Base-by-base conservation (phyloP, 2,888 invertebrate genomes). In the Synanthedon vespiformis region DNA sequence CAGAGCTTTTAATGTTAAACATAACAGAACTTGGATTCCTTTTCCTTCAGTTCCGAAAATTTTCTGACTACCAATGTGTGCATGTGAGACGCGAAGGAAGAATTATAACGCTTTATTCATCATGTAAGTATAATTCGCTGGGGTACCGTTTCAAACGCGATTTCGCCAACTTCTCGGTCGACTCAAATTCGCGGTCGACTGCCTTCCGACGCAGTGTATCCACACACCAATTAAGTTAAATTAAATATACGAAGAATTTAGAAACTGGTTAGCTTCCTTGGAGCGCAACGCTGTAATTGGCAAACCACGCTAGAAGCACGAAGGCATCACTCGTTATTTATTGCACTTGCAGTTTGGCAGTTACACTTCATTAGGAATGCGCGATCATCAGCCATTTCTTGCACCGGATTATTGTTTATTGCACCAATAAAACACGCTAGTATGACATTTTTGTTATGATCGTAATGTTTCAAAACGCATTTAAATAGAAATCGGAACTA, bases 191-290 rank as follows among this genome's bases (percentile, higher is more conserved):
- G 81, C 81, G 83, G 83, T 85, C 80, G 76, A 76, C 77, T 82
- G 83, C 79, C 65, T 76, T 67, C 79, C 34, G 34, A 34, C 70
- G 67, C 72, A 68, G 71, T 74, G 76, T 75, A 82, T 80, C 78
- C 72, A 80, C 78, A 81, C 78, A 81, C 80, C 80, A 85, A 86
- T 87, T 86, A 84, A 83, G 80, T 74, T 80, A 76, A 83, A 85
- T 82, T 82, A 84, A 83, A 84, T 80, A 84, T 81, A 85, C 82
- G 78, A 82, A 86, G 86, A 86, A 86, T 86, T 85, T 87, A 87
- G 87, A 86, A 86, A 87, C 82, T 83, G 78, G 77, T 83, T 80
- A 80, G 78, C 83, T 85, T 85, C 80, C 84, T 83, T 82, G 82
- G 80, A 86, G 85, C 86, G 86, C 80, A 84, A 77, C 86, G 82